phyloP scores from a whole-genome alignment of 2,888 invertebrate genomes.

The Tenthredo livida region DNA sequence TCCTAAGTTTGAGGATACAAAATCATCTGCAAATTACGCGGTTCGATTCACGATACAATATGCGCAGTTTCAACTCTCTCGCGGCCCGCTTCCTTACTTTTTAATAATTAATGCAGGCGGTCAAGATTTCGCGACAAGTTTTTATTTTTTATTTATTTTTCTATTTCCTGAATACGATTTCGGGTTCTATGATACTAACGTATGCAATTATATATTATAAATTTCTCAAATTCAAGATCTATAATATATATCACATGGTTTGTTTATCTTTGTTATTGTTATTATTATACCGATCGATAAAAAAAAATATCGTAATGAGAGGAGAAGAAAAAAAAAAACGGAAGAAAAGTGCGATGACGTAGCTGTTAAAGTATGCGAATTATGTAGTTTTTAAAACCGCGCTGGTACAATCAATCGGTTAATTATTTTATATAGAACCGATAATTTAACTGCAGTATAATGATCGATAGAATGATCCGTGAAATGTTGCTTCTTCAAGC shows the following conservation, averaged over 20 bases:
- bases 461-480: conserved; percentile 26
- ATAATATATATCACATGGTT: background rate
- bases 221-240: background rate
- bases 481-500: conserved; percentile 52
- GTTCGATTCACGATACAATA: background rate
- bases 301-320: background rate
- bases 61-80: background rate
- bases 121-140: background rate
- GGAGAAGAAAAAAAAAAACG: background rate
- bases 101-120: background rate
- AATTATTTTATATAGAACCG: too few relatives aligned
- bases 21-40: background rate
- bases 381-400: background rate
- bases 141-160: background rate
- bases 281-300: background rate
- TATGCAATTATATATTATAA: background rate
- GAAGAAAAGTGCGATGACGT: background rate
- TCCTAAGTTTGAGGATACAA: background rate
- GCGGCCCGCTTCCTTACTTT: background rate
- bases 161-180: too few relatives aligned
- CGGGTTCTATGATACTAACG: background rate
- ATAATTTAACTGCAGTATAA: background rate
- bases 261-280: background rate
- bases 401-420: background rate
- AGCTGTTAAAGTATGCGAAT: background rate